Base-by-base conservation (phyloP, 2,113 vertebrate genomes). In the Dicentrarchus labrax region DNA sequence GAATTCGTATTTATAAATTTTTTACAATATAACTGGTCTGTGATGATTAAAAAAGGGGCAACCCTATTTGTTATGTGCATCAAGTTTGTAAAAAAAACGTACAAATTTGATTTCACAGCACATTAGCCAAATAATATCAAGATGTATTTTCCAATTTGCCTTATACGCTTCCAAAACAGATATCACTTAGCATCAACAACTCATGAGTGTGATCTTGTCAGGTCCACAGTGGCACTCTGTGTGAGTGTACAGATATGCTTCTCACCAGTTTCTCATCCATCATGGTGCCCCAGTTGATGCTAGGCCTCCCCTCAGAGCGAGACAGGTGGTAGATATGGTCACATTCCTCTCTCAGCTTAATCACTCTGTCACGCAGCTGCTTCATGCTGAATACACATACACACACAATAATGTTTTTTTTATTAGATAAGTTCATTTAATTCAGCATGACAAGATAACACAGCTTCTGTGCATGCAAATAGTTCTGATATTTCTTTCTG, bases 221-320 rank as follows among this genome's bases (percentile, higher is more conserved):
- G 62, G 53, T 53, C 10, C 17, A 57, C 11, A 57, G 41, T 19
- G 30, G 19, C 11, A 2, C 10, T 8, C 3, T 68, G 53, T 39
- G 45, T 30, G n/a, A 24, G 8, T 16, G 1, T 13, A 8, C 36
- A 19, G 66, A 16, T 38, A 2, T 10, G 45, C 38, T 39, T 59
- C 91, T n/a, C 94, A 99, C 98, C 96, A 96, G 95, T 72, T 99
- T 99, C 88, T 98, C 97, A 1, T 99, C 97, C 3, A 99, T 97
- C 82, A 98, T 93, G 0, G 94, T 96, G 1, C 94, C 94, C 98
- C 98, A 99, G 96, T 99, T 96, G 92, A 99, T 94, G 66, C 89
- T 96, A 5, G 98, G 98, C 74, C 72, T 59, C 21, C 97, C 95
- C 0, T 95, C 94, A 0, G 93, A 94, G 59, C 96, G 96, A 54